Conservation (phyloP, 2,888 invertebrate species). For the Chironomus tentans region DNA sequence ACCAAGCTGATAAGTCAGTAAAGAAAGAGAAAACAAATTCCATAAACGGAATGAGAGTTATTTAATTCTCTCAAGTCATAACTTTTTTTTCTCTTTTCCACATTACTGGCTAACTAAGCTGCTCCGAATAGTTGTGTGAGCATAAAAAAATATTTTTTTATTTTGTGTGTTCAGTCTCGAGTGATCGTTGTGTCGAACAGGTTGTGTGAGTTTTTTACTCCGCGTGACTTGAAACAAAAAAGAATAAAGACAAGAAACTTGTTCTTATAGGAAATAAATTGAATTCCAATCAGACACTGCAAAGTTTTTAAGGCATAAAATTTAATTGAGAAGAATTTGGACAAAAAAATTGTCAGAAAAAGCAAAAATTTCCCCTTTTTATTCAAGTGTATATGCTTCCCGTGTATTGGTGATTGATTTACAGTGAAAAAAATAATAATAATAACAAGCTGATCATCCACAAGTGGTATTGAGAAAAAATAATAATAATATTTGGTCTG, state of each 20-base stretch:
- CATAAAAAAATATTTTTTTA: background rate
- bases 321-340: background rate
- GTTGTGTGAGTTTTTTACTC: background rate
- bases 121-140: background rate
- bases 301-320: background rate
- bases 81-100: background rate
- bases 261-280: background rate
- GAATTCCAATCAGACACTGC: no score
- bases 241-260: background rate
- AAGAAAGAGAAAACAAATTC: background rate
- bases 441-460: background rate
- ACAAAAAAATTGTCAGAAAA: background rate
- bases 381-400: background rate
- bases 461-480: background rate
- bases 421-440: background rate
- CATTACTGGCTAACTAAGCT: background rate
- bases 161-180: background rate
- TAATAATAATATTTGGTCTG: background rate
- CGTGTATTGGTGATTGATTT: background rate
- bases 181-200: background rate
- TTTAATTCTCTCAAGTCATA: background rate
- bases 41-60: background rate
- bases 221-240: background rate
- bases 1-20: background rate
- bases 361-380: background rate